Conservation (phyloP, 2,797 vertebrate genomes). For the Crypturellus tataupa region DNA sequence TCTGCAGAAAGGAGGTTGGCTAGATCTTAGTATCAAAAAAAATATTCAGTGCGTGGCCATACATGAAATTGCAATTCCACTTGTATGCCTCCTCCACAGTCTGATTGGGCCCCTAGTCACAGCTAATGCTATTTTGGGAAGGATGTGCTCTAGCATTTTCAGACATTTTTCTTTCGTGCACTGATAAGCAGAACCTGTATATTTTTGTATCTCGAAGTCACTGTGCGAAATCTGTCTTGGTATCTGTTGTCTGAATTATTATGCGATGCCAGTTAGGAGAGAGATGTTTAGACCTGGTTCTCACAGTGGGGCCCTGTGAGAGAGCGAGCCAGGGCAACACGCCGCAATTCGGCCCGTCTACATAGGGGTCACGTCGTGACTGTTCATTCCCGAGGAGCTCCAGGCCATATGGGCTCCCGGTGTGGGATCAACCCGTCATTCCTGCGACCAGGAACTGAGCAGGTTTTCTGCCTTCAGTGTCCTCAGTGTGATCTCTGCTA, state of each 20-base stretch:
- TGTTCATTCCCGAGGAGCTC: conserved; percentile 12
- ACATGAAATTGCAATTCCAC: neutral
- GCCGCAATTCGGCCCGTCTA: neutral
- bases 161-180: neutral
- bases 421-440: neutral
- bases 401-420: neutral
- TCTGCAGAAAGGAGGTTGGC: neutral
- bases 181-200: neutral
- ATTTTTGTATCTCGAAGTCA: conserved; percentile 1
- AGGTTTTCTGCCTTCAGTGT: neutral
- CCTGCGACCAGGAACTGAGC: neutral
- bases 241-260: neutral
- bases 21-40: neutral
- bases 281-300: neutral
- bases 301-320: neutral
- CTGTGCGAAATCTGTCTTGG: neutral
- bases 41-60: neutral
- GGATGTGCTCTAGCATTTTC: neutral
- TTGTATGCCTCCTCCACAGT: neutral
- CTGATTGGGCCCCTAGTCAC: neutral
- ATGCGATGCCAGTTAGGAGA: neutral
- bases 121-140: neutral
- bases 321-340: neutral
- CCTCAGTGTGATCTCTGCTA: neutral
- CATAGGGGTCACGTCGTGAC: neutral